Evolutionary conservation across 2,113 vertebrate species (phyloP).

Genomic region (Dasyornis broadbenti): DNA sequence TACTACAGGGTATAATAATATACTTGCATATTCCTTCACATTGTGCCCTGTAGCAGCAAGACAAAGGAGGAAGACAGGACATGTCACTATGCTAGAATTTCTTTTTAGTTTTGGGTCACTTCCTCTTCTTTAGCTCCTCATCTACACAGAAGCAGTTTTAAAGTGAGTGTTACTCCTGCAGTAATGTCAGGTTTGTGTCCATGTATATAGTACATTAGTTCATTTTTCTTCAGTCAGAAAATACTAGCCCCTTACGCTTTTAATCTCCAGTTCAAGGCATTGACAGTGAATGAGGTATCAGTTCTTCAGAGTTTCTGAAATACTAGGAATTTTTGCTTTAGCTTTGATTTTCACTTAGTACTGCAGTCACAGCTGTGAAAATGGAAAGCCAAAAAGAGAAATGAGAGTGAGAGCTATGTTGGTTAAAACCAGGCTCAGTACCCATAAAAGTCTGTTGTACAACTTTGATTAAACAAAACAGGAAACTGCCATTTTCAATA

Average conservation of each 20-base stretch:
- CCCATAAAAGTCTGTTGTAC: neutral
- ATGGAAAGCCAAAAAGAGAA: neutral
- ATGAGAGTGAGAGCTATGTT: neutral
- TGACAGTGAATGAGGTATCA: neutral
- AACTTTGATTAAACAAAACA: too few species aligned
- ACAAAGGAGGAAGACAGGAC: neutral
- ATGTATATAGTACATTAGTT: neutral
- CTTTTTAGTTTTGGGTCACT: neutral
- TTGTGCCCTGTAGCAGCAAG: neutral
- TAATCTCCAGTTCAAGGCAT: neutral
- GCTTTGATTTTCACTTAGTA: neutral
- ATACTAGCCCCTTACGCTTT: neutral
- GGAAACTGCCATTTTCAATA: too few species aligned
- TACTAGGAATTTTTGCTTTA: neutral
- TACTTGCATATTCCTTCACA: neutral
- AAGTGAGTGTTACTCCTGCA: neutral
- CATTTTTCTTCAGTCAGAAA: neutral
- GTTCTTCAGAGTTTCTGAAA: neutral
- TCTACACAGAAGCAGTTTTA: neutral
- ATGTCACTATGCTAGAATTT: neutral
- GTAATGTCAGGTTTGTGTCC: neutral
- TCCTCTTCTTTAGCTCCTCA: neutral
- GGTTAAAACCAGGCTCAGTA: too few species aligned
- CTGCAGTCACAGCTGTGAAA: neutral
- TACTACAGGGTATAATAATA: neutral